phyloP scores from a whole-genome alignment of 2,797 vertebrate species.

The Distichodus sexfasciatus region DNA sequence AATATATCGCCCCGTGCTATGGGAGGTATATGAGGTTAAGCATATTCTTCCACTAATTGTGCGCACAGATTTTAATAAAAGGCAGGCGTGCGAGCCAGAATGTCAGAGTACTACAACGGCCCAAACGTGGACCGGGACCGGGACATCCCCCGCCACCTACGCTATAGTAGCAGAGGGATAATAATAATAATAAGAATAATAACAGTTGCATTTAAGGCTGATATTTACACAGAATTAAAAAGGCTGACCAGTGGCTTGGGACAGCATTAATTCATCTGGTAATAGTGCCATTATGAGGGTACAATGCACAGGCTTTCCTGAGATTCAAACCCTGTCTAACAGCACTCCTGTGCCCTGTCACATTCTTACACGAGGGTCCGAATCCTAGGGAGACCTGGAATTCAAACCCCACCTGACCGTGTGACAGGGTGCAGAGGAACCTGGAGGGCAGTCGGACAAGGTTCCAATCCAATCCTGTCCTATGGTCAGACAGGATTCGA shows the following conservation, averaged over 20 bases:
- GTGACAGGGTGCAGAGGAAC: no score
- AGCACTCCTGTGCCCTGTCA: no score
- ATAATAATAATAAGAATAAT: no score
- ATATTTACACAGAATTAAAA: conserved; percentile 50
- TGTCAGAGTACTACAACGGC: conserved; percentile 45
- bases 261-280: conserved; percentile 25
- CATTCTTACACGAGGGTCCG: no score
- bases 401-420: no score
- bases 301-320: no score
- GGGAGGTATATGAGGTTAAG: conserved; percentile 72
- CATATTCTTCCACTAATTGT: conserved; percentile 76
- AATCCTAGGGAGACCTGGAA: no score
- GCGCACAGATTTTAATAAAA: conserved; percentile 74
- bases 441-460: no score
- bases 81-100: conserved; percentile 54
- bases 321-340: no score
- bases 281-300: background rate
- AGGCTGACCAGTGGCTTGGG: conserved; percentile 32
- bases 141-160: conserved; percentile 48
- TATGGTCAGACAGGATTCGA: no score
- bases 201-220: conserved; percentile 43
- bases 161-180: no score
- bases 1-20: conserved; percentile 71
- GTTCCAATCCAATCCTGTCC: no score
- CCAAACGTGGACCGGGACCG: conserved; percentile 52